These are phyloP conservation scores for Portunus trituberculatus DNA, from an alignment of 1,140 invertebrate genomes.

Conservation along the genomic window DNA sequence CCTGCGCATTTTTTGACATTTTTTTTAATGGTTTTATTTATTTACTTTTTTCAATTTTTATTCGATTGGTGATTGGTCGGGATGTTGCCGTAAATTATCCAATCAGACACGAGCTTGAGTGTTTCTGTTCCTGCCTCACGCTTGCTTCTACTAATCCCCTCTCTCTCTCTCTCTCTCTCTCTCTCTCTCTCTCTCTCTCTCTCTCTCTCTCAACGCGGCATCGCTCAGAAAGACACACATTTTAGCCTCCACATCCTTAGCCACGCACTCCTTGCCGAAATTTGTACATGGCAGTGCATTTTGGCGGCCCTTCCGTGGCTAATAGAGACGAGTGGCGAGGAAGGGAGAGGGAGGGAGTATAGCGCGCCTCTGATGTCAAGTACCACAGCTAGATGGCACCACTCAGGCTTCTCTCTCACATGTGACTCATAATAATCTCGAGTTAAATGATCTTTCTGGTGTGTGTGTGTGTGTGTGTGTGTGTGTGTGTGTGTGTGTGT, in stretches of 20 bases:
- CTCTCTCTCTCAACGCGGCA: not conserved
- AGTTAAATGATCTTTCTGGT: not conserved
- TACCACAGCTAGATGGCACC: not conserved
- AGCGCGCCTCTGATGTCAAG: constrained; percentile 23
- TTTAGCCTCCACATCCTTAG: not conserved
- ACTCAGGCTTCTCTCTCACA: not conserved
- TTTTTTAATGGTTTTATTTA: not conserved
- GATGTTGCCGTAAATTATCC: not conserved
- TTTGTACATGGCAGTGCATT: not conserved
- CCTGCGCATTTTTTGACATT: not conserved
- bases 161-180: constrained; percentile 6
- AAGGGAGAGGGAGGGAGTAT: not conserved
- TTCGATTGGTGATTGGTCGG: not conserved
- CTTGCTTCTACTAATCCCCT: not conserved
- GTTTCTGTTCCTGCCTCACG: not conserved
- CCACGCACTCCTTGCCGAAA: not conserved
- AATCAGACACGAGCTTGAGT: not conserved
- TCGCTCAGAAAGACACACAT: not conserved
- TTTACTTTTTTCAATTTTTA: not conserved
- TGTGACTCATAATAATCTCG: not conserved
- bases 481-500: too few species aligned
- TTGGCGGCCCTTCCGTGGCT: not conserved
- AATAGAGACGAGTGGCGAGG: not conserved
- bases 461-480: not conserved
- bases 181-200: constrained; percentile 13